Conservation (phyloP, 2,888 invertebrate species). For the Lutraria lutraria region DNA sequence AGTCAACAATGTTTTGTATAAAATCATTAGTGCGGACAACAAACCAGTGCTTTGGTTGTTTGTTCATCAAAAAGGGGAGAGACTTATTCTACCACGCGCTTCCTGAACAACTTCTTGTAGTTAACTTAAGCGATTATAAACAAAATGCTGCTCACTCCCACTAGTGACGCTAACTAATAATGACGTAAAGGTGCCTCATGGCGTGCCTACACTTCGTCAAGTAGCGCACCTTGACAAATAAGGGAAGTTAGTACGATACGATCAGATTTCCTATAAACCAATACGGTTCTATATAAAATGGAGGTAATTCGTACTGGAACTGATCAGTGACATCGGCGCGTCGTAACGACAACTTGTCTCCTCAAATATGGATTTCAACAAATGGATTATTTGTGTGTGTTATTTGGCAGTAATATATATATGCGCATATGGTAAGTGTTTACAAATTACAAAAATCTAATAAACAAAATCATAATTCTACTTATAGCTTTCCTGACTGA, state of each 20-base stretch:
- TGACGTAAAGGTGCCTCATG: neutral
- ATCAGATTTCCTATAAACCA: neutral
- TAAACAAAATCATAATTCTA: too few relatives aligned
- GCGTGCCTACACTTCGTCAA: neutral
- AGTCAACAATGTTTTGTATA: too few relatives aligned
- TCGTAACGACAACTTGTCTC: neutral
- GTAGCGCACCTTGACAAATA: neutral
- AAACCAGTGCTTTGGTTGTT: too few relatives aligned
- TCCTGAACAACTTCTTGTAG: neutral
- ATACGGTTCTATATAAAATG: neutral
- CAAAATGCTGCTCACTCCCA: neutral
- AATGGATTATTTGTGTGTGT: slow-evolving; percentile 2
- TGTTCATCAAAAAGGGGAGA: too few relatives aligned
- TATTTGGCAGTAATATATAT: slow-evolving; percentile 20
- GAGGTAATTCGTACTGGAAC: neutral
- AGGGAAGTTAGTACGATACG: neutral
- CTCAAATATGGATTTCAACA: slow-evolving; percentile 6
- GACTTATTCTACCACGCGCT: too few relatives aligned
- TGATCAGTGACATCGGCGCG: neutral
- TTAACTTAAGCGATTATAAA: neutral
- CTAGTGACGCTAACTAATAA: neutral
- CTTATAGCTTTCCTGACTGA: too few relatives aligned
- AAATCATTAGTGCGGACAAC: too few relatives aligned
- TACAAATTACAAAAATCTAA: neutral
- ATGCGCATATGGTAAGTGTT: neutral